phyloP scores from a whole-genome alignment of 2,797 vertebrate genomes.

The Cirrhinus mrigala region DNA sequence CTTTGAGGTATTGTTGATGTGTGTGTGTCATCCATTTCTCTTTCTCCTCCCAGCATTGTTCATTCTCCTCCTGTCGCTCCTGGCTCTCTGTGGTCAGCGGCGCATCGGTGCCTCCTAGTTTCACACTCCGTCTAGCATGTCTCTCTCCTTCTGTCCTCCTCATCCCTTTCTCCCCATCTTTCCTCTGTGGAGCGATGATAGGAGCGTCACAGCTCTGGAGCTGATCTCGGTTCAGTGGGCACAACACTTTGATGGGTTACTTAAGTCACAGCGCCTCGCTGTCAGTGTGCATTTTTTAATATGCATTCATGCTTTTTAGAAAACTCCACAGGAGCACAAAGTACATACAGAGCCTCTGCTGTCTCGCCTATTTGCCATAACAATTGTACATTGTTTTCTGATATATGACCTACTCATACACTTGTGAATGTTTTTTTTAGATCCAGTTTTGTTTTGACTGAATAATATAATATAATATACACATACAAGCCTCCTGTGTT shows the following conservation, averaged over 20 bases:
- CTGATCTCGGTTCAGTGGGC: slow-evolving; percentile 59
- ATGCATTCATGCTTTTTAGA: background rate
- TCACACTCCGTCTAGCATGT: slow-evolving; percentile 80
- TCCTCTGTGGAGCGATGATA: slow-evolving; percentile 54
- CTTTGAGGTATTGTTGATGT: background rate
- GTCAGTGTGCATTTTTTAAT: slow-evolving; percentile 35
- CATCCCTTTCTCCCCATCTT: background rate
- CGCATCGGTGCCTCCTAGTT: slow-evolving; percentile 78
- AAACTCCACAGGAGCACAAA: background rate
- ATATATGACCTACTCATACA: background rate
- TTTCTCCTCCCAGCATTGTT: slow-evolving; percentile 8
- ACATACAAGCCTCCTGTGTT: too few species aligned
- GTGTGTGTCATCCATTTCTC: background rate
- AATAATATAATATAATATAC: too few species aligned
- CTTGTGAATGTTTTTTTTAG: background rate
- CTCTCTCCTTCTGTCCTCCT: slow-evolving; percentile 65
- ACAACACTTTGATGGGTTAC: slow-evolving; percentile 63
- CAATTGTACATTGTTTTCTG: background rate
- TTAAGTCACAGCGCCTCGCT: slow-evolving; percentile 58
- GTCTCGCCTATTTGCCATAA: background rate
- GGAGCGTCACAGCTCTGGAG: slow-evolving; percentile 47
- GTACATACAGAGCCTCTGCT: background rate
- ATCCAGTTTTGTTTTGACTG: background rate
- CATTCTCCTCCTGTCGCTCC: slow-evolving; percentile 21
- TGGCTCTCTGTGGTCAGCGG: slow-evolving; percentile 72